These are phyloP conservation scores for Leucoma salicis DNA, from an alignment of 2,888 invertebrate genomes.

Conservation along the genomic window DNA sequence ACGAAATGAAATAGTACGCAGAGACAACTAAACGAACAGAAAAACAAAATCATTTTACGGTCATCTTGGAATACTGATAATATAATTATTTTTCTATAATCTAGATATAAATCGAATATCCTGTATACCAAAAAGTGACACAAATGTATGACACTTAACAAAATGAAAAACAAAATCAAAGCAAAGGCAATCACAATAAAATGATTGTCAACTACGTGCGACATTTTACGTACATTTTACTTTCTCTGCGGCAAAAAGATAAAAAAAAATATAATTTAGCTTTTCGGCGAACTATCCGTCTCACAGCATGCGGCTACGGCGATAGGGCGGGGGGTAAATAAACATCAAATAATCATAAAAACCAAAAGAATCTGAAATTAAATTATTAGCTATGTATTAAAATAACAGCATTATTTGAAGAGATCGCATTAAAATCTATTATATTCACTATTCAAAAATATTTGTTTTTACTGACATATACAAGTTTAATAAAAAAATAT, in stretches of 20 bases:
- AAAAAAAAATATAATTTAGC: slow-evolving; percentile 40
- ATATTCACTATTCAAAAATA: too few relatives aligned
- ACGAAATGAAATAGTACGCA: too few relatives aligned
- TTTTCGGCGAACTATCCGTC: slow-evolving; percentile 37
- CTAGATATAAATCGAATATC: too few relatives aligned
- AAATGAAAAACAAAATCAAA: slow-evolving; percentile 8
- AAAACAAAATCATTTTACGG: too few relatives aligned
- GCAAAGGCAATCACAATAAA: slow-evolving; percentile 35
- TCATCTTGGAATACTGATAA: too few relatives aligned
- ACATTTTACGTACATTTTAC: slow-evolving; percentile 70
- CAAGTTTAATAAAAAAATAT: too few relatives aligned
- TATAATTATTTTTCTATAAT: too few relatives aligned
- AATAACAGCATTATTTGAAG: background rate
- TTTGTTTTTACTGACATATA: too few relatives aligned
- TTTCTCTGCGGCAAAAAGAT: slow-evolving; percentile 72
- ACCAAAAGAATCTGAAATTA: slow-evolving; percentile 52
- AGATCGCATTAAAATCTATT: background rate
- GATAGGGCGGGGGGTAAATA: slow-evolving; percentile 31
- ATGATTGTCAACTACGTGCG: slow-evolving; percentile 44
- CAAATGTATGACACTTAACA: slow-evolving; percentile 38
- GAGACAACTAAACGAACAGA: too few relatives aligned
- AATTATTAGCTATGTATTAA: slow-evolving; percentile 6
- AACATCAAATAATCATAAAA: slow-evolving; percentile 41
- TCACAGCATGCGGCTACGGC: slow-evolving; percentile 51
- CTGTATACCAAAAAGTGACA: slow-evolving; percentile 23